A percentile compares a stretch with the other conserved stretches of the same genome.
phyloP scores from a whole-genome alignment of 1,140 invertebrate genomes.

The Drosophila lacertosa region DNA sequence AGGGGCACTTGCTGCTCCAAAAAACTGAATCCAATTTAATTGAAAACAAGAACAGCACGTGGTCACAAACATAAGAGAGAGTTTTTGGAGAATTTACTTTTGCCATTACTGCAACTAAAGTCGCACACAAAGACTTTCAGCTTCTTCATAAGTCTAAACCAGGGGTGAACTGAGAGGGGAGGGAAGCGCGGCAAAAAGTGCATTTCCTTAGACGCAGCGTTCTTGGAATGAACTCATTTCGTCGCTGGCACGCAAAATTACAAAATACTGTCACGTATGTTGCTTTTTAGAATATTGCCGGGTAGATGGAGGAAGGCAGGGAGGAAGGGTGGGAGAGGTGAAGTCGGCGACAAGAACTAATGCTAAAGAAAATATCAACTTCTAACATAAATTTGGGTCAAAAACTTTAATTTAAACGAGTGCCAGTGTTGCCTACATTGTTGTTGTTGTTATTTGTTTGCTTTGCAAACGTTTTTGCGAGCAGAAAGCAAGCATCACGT shows the following conservation, averaged over 20 bases:
- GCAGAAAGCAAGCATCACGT: slow-evolving; percentile 54
- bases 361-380: slow-evolving; percentile 70
- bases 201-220: slow-evolving; percentile 47
- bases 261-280: slow-evolving; percentile 79
- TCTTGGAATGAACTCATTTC: slow-evolving; percentile 66
- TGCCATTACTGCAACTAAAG: slow-evolving; percentile 45
- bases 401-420: slow-evolving; percentile 81
- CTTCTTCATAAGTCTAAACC: slow-evolving; percentile 21
- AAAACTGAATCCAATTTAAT: slow-evolving; percentile 57
- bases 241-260: slow-evolving; percentile 59
- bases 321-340: slow-evolving; percentile 8
- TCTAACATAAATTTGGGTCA: slow-evolving; percentile 80
- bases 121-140: slow-evolving; percentile 39
- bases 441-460: slow-evolving; percentile 43
- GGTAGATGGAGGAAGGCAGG: neutral
- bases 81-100: slow-evolving; percentile 47
- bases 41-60: slow-evolving; percentile 53
- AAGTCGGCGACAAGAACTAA: slow-evolving; percentile 21
- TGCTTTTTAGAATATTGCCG: slow-evolving; percentile 77
- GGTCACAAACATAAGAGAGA: slow-evolving; percentile 30
- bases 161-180: neutral
- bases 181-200: slow-evolving; percentile 35
- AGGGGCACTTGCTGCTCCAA: neutral
- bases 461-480: slow-evolving; percentile 37
- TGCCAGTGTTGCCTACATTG: slow-evolving; percentile 48